These are phyloP conservation scores for Notarius lentiginosus DNA, from an alignment of 2,113 vertebrate genomes.

Conservation along the genomic window DNA sequence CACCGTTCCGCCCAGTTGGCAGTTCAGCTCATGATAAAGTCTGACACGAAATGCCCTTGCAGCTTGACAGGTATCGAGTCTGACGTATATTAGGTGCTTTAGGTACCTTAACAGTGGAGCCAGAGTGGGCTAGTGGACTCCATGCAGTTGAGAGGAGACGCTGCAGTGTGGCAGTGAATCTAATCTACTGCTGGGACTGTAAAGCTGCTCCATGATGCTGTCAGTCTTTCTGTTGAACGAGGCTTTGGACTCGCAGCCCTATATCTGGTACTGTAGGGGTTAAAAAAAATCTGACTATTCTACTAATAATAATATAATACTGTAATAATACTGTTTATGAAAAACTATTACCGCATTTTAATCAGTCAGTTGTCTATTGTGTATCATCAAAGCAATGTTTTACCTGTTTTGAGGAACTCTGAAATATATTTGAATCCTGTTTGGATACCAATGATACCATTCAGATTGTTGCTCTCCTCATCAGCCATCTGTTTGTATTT, in stretches of 20 bases:
- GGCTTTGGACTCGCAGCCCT: not conserved
- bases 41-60: not conserved
- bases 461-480: not conserved
- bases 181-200: constrained; percentile 30
- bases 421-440: not conserved
- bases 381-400: not conserved
- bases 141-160: constrained; percentile 13
- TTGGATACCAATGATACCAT: not conserved
- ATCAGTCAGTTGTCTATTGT: not conserved
- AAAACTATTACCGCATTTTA: not conserved
- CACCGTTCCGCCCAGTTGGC: too few species aligned
- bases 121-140: not conserved
- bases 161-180: constrained; percentile 16
- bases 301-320: too few species aligned
- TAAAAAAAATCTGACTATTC: not conserved
- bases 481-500: not conserved
- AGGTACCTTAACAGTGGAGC: not conserved
- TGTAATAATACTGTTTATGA: not conserved
- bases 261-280: not conserved
- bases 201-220: constrained; percentile 9
- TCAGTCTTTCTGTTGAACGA: not conserved
- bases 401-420: not conserved
- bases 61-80: not conserved
- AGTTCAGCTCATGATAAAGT: not conserved
- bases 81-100: not conserved